These are phyloP conservation scores for Silurus lanzhouensis DNA, from an alignment of 2,797 vertebrate genomes.

Conservation along the genomic window DNA sequence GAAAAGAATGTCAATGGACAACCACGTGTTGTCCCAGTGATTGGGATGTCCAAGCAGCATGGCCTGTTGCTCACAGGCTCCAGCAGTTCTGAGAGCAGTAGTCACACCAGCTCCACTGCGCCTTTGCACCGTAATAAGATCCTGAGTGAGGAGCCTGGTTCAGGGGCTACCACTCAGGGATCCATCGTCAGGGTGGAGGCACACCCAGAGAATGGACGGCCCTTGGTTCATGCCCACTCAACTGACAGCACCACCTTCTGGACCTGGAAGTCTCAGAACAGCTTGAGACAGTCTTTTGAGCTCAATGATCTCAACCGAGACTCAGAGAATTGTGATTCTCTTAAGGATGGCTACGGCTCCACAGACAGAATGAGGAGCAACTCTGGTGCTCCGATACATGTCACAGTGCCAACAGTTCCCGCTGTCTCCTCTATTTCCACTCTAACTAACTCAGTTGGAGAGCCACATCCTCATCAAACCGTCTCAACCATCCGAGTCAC, in stretches of 20 bases:
- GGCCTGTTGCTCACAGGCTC: constrained; percentile 91
- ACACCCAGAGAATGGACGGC: constrained; percentile 87
- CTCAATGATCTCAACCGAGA: constrained; percentile 93
- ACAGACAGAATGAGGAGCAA: constrained; percentile 86
- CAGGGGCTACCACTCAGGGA: constrained; percentile 48
- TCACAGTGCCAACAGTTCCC: constrained; percentile 62
- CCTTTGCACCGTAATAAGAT: constrained; percentile 78
- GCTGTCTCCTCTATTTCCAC: constrained; percentile 65
- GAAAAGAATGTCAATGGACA: constrained; percentile 86
- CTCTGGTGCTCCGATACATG: constrained; percentile 62
- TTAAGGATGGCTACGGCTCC: constrained; percentile 83
- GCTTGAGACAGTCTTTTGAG: constrained; percentile 88
- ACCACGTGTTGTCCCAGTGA: constrained; percentile 94
- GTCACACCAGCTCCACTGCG: constrained; percentile 77
- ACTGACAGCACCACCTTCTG: constrained; percentile 90
- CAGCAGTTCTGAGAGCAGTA: constrained; percentile 87
- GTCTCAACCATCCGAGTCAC: constrained; percentile 93
- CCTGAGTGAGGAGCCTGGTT: constrained; percentile 78
- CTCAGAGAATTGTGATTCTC: constrained; percentile 88
- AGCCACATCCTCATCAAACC: constrained; percentile 73
- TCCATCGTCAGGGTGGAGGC: constrained; percentile 90
- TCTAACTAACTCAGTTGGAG: constrained; percentile 68
- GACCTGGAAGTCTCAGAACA: constrained; percentile 91
- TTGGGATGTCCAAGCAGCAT: constrained; percentile 97
- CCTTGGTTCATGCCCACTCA: constrained; percentile 87